These are phyloP conservation scores for Epistrophella euchroma DNA, from an alignment of 2,888 invertebrate species.

Conservation along the genomic window DNA sequence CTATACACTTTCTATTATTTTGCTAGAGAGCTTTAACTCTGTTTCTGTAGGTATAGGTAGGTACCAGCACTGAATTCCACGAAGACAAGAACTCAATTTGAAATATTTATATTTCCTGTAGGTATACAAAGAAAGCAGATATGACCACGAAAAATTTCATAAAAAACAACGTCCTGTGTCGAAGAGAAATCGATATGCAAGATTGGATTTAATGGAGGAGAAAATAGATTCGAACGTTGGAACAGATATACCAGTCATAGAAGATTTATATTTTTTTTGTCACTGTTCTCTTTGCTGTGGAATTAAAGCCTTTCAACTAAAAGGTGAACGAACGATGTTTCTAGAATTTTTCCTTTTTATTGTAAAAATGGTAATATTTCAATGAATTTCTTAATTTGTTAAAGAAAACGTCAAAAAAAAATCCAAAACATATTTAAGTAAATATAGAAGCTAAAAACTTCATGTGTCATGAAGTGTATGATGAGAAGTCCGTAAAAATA, in stretches of 20 bases:
- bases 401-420: neutral
- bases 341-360: neutral
- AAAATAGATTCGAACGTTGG: conserved; percentile 47
- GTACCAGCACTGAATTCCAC: neutral
- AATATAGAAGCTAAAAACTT: no score
- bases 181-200: conserved; percentile 38
- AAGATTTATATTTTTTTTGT: neutral
- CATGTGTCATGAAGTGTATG: no score
- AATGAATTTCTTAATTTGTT: neutral
- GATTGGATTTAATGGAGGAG: conserved; percentile 56
- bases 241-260: neutral
- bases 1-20: neutral
- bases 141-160: conserved; percentile 31
- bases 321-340: neutral
- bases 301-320: neutral
- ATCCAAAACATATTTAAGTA: no score
- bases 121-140: conserved; percentile 10
- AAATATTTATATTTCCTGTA: conserved; percentile 36
- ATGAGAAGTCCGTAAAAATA: no score
- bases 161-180: conserved; percentile 24
- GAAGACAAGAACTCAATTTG: conserved; percentile 53
- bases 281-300: neutral
- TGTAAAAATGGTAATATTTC: neutral
- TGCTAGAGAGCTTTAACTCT: neutral
- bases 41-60: conserved; percentile 6